phyloP scores from a whole-genome alignment of 2,888 invertebrate species.

The Nemotelus pantherinus region DNA sequence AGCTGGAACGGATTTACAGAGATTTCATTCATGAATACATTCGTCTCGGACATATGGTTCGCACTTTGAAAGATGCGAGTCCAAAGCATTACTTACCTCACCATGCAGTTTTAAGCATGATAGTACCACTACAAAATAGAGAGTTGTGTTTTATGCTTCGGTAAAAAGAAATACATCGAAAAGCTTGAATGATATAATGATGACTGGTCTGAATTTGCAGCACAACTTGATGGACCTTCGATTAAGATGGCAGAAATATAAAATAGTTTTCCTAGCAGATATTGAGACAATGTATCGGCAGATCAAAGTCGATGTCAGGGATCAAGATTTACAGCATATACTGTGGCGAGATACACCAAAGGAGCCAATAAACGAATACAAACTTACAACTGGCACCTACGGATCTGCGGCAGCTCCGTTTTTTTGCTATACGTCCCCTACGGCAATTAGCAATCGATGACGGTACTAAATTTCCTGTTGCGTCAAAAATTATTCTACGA shows the following conservation, averaged over 20 bases:
- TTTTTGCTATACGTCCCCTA: slow-evolving; percentile 39
- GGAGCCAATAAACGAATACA: slow-evolving; percentile 39
- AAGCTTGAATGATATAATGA: neutral
- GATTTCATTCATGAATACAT: too few relatives aligned
- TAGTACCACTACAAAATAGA: neutral
- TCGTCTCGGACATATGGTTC: too few relatives aligned
- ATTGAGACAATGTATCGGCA: slow-evolving; percentile 48
- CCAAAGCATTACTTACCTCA: too few relatives aligned
- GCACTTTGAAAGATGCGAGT: too few relatives aligned
- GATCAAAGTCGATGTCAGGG: slow-evolving; percentile 10
- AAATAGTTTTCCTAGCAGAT: slow-evolving; percentile 43
- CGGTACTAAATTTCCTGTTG: neutral
- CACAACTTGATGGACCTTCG: neutral
- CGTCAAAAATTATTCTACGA: neutral
- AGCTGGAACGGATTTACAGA: too few relatives aligned
- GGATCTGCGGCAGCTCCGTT: slow-evolving; percentile 35
- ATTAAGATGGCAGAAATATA: neutral
- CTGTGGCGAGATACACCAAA: slow-evolving; percentile 34
- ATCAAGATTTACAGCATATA: slow-evolving; percentile 42
- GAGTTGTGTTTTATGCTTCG: neutral
- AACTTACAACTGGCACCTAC: slow-evolving; percentile 33
- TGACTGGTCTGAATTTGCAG: neutral
- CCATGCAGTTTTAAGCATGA: neutral
- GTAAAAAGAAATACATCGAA: too few relatives aligned
- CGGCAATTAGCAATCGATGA: slow-evolving; percentile 11